Conservation (phyloP, 2,888 invertebrate species). For the Melolontha melolontha region DNA sequence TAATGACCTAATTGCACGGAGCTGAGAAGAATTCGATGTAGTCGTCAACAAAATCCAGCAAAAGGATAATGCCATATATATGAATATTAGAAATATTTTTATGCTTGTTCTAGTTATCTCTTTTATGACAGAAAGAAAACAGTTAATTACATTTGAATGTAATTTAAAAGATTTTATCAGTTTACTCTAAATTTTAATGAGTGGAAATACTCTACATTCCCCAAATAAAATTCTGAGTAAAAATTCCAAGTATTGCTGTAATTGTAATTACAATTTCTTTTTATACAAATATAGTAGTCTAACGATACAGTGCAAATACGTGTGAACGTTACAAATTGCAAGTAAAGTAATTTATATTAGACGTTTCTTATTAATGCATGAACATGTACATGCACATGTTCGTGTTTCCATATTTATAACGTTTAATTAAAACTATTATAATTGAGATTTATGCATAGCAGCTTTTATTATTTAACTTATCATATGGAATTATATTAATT, state of each 20-base stretch:
- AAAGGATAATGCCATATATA: no score
- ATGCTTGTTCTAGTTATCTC: no score
- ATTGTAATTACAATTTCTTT: not conserved
- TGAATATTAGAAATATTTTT: no score
- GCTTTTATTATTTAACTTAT: not conserved
- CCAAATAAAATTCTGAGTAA: constrained; percentile 8
- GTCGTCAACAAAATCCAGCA: no score
- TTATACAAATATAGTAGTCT: no score
- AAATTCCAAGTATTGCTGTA: constrained; percentile 8
- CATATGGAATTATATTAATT: no score
- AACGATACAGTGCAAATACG: not conserved
- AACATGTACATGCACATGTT: not conserved
- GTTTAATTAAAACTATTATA: constrained; percentile 4
- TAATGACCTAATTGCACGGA: no score
- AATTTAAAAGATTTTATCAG: constrained; percentile 15
- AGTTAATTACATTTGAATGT: not conserved
- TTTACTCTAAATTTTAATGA: constrained; percentile 11
- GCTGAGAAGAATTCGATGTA: no score
- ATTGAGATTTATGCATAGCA: constrained; percentile 10
- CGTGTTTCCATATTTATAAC: constrained; percentile 1
- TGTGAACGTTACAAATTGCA: constrained; percentile 6
- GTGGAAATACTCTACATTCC: constrained; percentile 18
- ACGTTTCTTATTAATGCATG: constrained; percentile 1
- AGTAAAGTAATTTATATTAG: constrained; percentile 1
- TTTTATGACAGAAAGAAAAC: not conserved